A percentile compares a stretch with the other conserved stretches of the same genome.
Conservation (phyloP, 2,797 vertebrate genomes). For the Pipistrellus pygmaeus region DNA sequence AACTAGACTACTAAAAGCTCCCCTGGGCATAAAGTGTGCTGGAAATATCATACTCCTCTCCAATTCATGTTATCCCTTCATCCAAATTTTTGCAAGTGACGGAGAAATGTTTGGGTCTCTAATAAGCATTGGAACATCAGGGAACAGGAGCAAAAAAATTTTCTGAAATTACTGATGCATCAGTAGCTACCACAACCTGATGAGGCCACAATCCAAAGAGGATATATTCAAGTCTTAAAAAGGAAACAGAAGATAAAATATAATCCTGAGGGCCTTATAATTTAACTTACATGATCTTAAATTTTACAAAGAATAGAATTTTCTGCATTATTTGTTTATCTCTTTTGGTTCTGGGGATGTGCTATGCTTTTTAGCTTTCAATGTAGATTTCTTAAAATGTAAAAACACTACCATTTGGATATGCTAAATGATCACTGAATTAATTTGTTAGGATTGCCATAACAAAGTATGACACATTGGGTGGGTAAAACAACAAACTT, state of each 20-base stretch:
- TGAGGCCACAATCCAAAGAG: not conserved
- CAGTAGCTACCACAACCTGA: not conserved
- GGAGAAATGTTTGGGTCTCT: not conserved
- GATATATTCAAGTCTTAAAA: not conserved
- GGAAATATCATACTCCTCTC: not conserved
- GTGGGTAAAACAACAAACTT: not conserved
- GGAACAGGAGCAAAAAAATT: not conserved
- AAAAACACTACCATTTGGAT: not conserved
- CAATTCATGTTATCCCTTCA: not conserved
- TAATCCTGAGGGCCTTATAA: not conserved
- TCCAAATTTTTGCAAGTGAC: not conserved
- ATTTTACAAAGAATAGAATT: not conserved
- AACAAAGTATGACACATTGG: not conserved
- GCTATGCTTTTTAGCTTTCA: not conserved
- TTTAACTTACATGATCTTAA: not conserved
- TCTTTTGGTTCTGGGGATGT: slow-evolving; percentile 20
- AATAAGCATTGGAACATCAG: slow-evolving; percentile 1
- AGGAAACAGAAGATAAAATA: slow-evolving; percentile 16
- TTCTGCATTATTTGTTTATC: not conserved
- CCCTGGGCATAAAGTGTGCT: not conserved
- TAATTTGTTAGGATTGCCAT: not conserved
- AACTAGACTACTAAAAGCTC: not conserved
- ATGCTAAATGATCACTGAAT: not conserved
- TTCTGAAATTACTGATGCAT: slow-evolving; percentile 24
- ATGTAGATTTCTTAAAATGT: not conserved